These are phyloP conservation scores for Pseudotriccus pelzelni DNA, from an alignment of 2,797 vertebrate species.

Conservation along the genomic window DNA sequence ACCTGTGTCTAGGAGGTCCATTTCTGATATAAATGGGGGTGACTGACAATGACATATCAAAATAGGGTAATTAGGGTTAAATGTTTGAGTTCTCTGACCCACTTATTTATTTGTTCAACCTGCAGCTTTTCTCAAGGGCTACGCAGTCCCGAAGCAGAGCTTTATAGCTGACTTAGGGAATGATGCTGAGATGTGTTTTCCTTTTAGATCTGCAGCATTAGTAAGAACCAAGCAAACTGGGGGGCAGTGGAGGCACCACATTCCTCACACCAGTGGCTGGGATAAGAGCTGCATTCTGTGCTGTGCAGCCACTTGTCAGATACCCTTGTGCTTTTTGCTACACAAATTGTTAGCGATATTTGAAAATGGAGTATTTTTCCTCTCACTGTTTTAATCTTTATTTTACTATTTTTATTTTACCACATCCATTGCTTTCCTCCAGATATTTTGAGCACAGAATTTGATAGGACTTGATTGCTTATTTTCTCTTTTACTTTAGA, in stretches of 20 bases:
- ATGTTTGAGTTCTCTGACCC: neutral
- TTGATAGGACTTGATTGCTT: neutral
- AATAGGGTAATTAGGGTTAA: neutral
- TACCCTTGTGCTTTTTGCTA: neutral
- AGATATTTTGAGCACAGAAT: neutral
- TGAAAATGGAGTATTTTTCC: neutral
- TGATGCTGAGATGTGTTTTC: neutral
- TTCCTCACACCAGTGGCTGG: neutral
- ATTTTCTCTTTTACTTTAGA: conserved; percentile 25
- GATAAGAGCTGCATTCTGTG: neutral
- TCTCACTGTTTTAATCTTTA: neutral
- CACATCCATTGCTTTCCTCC: neutral
- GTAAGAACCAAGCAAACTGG: neutral
- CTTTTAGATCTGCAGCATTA: neutral
- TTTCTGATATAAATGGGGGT: neutral
- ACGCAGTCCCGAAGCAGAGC: neutral
- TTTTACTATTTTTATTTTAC: conserved; percentile 4
- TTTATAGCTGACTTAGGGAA: neutral
- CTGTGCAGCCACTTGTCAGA: neutral
- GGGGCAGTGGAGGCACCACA: neutral
- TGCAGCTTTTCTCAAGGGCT: neutral
- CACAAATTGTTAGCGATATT: neutral
- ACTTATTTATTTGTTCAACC: neutral
- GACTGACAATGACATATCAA: neutral
- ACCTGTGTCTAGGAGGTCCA: neutral